Evolutionary conservation across 1,140 invertebrate genomes (phyloP).

Genomic region (Drosophila arawakana): DNA sequence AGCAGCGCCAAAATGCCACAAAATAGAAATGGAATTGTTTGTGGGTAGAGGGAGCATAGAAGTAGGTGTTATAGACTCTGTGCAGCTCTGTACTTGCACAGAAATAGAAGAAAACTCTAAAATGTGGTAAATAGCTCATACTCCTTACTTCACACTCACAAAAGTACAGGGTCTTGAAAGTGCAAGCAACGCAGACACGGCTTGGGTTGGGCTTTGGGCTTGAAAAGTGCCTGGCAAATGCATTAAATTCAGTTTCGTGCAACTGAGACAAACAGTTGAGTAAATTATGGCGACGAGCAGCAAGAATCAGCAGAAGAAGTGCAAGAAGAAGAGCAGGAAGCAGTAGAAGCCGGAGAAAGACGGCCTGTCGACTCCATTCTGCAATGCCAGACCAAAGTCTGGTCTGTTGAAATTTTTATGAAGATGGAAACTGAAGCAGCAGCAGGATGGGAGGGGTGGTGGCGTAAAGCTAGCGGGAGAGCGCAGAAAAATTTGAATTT

Average conservation of each 20-base stretch:
- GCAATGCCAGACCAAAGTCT: constrained; percentile 38
- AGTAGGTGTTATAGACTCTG: not conserved
- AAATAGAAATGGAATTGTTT: constrained; percentile 56
- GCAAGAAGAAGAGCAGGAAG: not conserved
- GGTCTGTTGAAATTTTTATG: constrained; percentile 75
- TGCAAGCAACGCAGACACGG: constrained; percentile 2
- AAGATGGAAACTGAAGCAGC: constrained; percentile 19
- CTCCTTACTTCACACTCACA: too few species aligned
- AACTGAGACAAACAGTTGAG: constrained; percentile 80
- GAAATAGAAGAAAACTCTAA: constrained; percentile 8
- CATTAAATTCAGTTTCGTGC: constrained; percentile 81
- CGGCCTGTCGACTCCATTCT: constrained; percentile 12
- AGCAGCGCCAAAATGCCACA: constrained; percentile 17
- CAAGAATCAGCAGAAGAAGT: constrained; percentile 13
- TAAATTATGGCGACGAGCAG: constrained; percentile 75
- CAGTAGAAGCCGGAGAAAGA: not conserved
- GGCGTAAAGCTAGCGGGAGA: not conserved
- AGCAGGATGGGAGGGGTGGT: not conserved
- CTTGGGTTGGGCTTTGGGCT: constrained; percentile 9
- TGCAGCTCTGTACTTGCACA: not conserved
- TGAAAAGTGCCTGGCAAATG: constrained; percentile 74
- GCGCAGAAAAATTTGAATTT: constrained; percentile 47
- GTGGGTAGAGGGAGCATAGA: not conserved
- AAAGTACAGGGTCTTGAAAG: not conserved
- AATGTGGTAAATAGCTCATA: too few species aligned